phyloP scores from a whole-genome alignment of 2,113 vertebrate species.

The Tragelaphus buxtoni region DNA sequence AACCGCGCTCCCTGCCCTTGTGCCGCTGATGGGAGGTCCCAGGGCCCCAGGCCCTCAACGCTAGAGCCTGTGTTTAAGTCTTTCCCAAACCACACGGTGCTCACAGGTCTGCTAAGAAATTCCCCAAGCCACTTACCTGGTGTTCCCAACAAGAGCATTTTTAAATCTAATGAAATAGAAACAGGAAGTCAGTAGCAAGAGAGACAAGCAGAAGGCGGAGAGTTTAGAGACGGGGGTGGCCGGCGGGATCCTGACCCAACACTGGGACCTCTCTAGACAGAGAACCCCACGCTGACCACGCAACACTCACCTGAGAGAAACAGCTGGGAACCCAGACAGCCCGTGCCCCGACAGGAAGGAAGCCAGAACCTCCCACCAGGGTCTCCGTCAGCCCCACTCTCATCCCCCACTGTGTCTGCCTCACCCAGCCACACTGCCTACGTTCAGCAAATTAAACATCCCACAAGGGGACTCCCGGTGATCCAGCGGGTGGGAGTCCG shows the following conservation, averaged over 20 bases:
- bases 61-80: neutral
- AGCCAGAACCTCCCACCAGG: too few relatives aligned
- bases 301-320: fast-evolving
- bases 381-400: neutral
- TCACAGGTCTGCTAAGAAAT: neutral
- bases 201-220: neutral
- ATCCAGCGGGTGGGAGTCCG: neutral
- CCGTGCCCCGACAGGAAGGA: too few relatives aligned
- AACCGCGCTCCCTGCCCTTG: neutral
- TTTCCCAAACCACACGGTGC: neutral
- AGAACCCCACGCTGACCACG: too few relatives aligned
- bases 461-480: neutral
- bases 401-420: neutral
- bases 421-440: neutral
- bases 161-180: neutral
- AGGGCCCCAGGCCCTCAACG: neutral
- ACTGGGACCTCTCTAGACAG: fast-evolving
- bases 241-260: neutral
- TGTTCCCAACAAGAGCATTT: neutral
- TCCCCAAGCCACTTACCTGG: neutral
- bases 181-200: neutral
- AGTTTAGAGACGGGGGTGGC: neutral
- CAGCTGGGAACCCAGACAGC: fast-evolving
- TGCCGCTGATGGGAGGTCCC: neutral
- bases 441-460: neutral